phyloP scores from a whole-genome alignment of 2,113 vertebrate genomes.

The Muntiacus reevesi region DNA sequence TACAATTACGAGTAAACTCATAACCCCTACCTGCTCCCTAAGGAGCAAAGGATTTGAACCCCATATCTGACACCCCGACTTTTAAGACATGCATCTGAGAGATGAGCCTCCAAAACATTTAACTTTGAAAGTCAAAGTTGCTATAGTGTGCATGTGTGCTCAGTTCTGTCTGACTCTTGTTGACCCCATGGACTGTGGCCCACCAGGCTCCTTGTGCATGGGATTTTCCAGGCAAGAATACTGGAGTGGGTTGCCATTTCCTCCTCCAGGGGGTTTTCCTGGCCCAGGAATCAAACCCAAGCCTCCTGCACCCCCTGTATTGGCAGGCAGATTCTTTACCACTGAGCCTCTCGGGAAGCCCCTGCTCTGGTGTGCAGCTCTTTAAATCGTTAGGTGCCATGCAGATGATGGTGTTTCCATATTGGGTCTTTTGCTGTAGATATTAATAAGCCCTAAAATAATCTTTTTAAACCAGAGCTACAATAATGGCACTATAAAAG shows the following conservation, averaged over 20 bases:
- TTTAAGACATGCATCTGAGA: background rate
- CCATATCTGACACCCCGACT: background rate
- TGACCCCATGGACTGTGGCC: background rate
- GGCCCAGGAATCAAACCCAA: background rate
- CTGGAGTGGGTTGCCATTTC: background rate
- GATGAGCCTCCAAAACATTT: background rate
- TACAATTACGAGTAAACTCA: background rate
- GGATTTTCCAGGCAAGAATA: background rate
- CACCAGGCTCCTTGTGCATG: background rate
- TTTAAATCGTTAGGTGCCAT: background rate
- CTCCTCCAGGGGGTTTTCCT: background rate
- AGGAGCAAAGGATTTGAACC: background rate
- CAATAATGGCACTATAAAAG: background rate
- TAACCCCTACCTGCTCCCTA: background rate
- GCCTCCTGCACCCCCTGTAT: background rate
- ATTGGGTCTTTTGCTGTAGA: background rate
- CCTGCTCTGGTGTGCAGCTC: background rate
- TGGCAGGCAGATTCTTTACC: background rate
- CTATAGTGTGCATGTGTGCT: background rate
- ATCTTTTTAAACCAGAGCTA: background rate
- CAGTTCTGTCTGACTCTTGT: background rate
- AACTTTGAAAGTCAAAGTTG: background rate
- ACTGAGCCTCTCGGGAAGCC: background rate
- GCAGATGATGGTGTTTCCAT: background rate
- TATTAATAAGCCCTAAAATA: slow-evolving; percentile 1